phyloP scores from a whole-genome alignment of 2,797 vertebrate genomes.

The Anniella stebbinsi region DNA sequence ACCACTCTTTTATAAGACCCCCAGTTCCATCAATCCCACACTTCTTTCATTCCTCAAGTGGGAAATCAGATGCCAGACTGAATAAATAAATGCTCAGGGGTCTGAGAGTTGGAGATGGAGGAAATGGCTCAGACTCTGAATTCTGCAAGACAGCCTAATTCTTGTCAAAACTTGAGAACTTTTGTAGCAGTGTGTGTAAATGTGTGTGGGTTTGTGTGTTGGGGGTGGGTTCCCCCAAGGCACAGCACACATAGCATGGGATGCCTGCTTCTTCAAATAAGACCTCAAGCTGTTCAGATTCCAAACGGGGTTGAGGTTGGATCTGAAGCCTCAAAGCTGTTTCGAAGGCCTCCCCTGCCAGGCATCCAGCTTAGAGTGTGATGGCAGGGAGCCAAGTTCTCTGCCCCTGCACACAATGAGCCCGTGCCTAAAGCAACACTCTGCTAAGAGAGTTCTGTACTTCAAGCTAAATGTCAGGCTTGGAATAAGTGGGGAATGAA shows the following conservation, averaged over 20 bases:
- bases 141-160: neutral
- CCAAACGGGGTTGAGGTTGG: too few relatives aligned
- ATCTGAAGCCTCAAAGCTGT: neutral
- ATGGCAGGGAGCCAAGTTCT: neutral
- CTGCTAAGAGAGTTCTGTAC: neutral
- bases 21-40: neutral
- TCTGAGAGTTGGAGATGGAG: neutral
- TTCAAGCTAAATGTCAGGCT: neutral
- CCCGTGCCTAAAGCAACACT: neutral
- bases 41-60: neutral
- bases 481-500: neutral
- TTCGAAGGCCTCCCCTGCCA: neutral
- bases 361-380: neutral
- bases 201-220: too few relatives aligned
- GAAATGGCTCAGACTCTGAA: neutral
- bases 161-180: neutral
- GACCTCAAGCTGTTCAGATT: neutral
- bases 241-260: neutral
- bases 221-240: too few relatives aligned
- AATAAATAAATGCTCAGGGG: neutral
- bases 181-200: neutral
- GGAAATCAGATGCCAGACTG: neutral
- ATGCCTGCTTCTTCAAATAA: neutral
- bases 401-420: too few relatives aligned
- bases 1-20: neutral